These are phyloP conservation scores for Dromococcyx pavoninus DNA, from an alignment of 2,797 vertebrate species.

Conservation along the genomic window DNA sequence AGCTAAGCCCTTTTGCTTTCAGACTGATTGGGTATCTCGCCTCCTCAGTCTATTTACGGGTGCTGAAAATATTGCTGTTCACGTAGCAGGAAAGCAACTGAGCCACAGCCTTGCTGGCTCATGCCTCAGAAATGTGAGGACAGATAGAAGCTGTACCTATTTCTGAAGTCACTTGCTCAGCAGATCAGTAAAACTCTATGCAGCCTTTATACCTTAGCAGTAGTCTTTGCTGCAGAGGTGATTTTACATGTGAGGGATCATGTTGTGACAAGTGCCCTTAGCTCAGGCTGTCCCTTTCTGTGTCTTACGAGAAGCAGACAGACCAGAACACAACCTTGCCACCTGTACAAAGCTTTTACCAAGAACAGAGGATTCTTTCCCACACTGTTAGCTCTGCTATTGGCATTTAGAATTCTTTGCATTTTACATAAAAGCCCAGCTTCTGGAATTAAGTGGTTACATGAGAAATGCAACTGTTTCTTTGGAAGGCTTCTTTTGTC, in stretches of 20 bases:
- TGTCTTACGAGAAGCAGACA: background rate
- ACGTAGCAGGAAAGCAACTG: background rate
- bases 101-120: background rate
- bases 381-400: background rate
- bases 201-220: background rate
- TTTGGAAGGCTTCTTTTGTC: background rate
- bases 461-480: background rate
- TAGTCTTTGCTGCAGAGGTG: background rate
- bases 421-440: background rate
- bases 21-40: background rate
- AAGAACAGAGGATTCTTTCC: background rate
- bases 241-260: background rate
- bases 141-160: background rate
- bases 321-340: background rate
- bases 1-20: background rate
- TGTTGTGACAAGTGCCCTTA: background rate
- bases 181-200: background rate
- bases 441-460: background rate
- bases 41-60: background rate
- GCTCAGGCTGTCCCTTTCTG: background rate
- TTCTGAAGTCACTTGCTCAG: constrained; percentile 31
- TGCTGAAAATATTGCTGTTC: background rate
- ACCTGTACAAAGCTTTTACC: background rate
- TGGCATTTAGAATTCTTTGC: background rate
- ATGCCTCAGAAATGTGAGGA: constrained; percentile 1